Evolutionary conservation across 2,888 invertebrate genomes (phyloP).

Genomic region (Eristalinus sepulchralis): DNA sequence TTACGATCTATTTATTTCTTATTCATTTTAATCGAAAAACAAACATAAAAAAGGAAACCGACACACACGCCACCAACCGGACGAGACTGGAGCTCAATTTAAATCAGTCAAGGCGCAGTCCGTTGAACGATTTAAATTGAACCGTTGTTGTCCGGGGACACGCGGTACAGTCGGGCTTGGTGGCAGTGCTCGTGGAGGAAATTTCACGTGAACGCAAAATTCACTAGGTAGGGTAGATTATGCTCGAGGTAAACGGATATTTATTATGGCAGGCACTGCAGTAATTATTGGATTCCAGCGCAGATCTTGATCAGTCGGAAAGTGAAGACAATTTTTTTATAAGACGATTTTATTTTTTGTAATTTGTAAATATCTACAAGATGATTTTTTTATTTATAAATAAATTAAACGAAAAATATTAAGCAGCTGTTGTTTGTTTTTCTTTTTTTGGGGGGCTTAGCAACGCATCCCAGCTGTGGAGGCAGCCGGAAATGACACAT

Average conservation of each 20-base stretch:
- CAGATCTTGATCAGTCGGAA: constrained; percentile 26
- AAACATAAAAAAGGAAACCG: not conserved
- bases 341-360: constrained; percentile 33
- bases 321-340: constrained; percentile 15
- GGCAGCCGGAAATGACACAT: too few relatives aligned
- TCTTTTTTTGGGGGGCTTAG: not conserved
- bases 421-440: not conserved
- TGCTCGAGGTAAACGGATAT: constrained; percentile 19
- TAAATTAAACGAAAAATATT: constrained; percentile 47
- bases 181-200: not conserved
- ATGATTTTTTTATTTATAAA: constrained; percentile 54
- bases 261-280: constrained; percentile 34
- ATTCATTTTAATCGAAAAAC: constrained; percentile 5
- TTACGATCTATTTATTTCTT: constrained; percentile 18
- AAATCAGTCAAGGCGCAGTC: not conserved
- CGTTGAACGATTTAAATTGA: constrained; percentile 11
- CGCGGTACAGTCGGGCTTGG: constrained; percentile 2
- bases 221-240: constrained; percentile 5
- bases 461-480: too few relatives aligned
- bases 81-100: constrained; percentile 31
- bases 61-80: not conserved
- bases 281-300: constrained; percentile 33
- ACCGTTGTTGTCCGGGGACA: not conserved
- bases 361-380: constrained; percentile 59
- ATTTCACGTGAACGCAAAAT: not conserved